These are phyloP conservation scores for Dermochelys coriacea DNA, from an alignment of 2,797 vertebrate species.

Conservation along the genomic window DNA sequence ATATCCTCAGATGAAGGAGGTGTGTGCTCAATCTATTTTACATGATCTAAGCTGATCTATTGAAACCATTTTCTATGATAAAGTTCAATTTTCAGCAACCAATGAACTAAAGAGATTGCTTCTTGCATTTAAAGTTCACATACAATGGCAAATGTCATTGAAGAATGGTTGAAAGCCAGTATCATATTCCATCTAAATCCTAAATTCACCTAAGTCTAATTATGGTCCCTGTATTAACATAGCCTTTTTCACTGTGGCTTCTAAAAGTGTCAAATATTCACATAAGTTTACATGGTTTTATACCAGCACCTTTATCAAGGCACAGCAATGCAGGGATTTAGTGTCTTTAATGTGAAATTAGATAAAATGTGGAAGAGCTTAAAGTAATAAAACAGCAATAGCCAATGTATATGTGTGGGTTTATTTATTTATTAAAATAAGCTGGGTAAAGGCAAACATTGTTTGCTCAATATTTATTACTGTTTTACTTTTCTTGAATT, in stretches of 20 bases:
- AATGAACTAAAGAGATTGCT: conserved; percentile 5
- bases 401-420: neutral
- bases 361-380: neutral
- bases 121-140: neutral
- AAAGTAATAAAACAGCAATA: neutral
- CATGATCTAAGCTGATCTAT: conserved; percentile 2
- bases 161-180: neutral
- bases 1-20: neutral
- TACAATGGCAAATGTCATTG: neutral
- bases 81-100: neutral
- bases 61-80: neutral
- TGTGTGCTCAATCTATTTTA: conserved; percentile 30
- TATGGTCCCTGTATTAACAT: neutral
- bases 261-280: neutral
- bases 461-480: neutral
- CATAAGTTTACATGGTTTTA: neutral
- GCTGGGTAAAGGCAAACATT: neutral
- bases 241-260: neutral
- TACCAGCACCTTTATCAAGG: neutral
- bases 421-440: neutral
- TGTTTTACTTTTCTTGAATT: neutral
- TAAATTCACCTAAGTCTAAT: conserved; percentile 9
- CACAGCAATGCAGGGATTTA: neutral
- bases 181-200: neutral
- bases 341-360: neutral